These are phyloP conservation scores for Rhinogobius similis DNA, from an alignment of 2,113 vertebrate genomes.

Conservation along the genomic window DNA sequence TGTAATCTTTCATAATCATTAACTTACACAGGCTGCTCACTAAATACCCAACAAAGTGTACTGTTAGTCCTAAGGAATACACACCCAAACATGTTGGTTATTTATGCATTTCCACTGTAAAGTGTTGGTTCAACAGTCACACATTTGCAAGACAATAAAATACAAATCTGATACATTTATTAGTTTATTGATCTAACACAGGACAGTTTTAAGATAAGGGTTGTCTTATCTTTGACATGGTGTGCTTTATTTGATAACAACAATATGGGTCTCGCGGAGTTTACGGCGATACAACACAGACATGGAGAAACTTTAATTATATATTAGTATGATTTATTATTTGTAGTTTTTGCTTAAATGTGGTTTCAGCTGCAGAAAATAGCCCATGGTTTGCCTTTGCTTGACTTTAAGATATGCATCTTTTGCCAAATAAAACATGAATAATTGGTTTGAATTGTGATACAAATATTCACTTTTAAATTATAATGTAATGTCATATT, in stretches of 20 bases:
- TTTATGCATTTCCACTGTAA: neutral
- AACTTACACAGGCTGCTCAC: constrained; percentile 12
- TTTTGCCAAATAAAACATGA: no score
- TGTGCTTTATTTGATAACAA: neutral
- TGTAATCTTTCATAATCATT: constrained; percentile 53
- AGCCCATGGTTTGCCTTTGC: no score
- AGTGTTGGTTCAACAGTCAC: neutral
- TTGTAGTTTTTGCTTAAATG: no score
- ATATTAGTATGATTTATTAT: no score
- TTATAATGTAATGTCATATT: no score
- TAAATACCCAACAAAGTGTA: constrained; percentile 11
- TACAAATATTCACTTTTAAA: no score
- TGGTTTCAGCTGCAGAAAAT: no score
- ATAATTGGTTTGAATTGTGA: no score
- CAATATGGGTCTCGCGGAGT: constrained; percentile 22
- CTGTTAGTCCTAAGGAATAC: neutral
- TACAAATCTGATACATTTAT: constrained; percentile 37
- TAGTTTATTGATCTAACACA: constrained; percentile 40
- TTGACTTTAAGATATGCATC: no score
- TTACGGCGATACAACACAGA: neutral
- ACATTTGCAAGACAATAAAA: neutral
- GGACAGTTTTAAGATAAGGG: constrained; percentile 9
- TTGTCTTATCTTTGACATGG: constrained; percentile 37
- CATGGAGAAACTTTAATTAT: neutral
- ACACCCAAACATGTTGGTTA: neutral